These are phyloP conservation scores for Leptopilina clavipes DNA, from an alignment of 1,140 invertebrate species.

Conservation along the genomic window DNA sequence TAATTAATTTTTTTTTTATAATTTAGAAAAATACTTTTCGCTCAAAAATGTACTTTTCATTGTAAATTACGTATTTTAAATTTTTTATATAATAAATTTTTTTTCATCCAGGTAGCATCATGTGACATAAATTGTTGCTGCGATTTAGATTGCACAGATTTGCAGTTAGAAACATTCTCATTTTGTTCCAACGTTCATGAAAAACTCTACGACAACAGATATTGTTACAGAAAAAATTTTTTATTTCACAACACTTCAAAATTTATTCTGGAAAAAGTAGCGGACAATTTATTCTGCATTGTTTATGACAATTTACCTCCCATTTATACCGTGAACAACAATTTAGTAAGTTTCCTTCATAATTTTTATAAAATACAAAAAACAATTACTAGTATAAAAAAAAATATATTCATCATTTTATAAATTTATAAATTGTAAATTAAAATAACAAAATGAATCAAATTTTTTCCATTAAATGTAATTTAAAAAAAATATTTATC, in stretches of 20 bases:
- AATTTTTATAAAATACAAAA: slow-evolving; percentile 7
- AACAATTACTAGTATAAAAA: slow-evolving; percentile 31
- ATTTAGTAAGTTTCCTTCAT: slow-evolving; percentile 60
- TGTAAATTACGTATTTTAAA: no score
- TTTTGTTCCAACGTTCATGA: slow-evolving; percentile 60
- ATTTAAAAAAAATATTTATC: no score
- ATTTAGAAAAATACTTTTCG: no score
- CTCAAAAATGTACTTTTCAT: no score
- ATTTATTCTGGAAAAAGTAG: slow-evolving; percentile 68
- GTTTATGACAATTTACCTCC: slow-evolving; percentile 71
- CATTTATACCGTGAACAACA: slow-evolving; percentile 59
- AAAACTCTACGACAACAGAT: slow-evolving; percentile 68
- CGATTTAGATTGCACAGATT: slow-evolving; percentile 68
- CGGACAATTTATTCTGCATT: slow-evolving; percentile 71
- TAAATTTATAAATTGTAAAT: slow-evolving; percentile 47
- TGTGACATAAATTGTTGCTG: slow-evolving; percentile 73
- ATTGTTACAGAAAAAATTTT: slow-evolving; percentile 70
- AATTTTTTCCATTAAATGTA: no score
- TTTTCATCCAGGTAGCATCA: slow-evolving; percentile 53
- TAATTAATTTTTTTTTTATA: no score
- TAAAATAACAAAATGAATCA: slow-evolving; percentile 36
- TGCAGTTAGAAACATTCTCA: slow-evolving; percentile 66
- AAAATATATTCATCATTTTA: slow-evolving; percentile 46
- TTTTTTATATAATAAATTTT: not conserved
- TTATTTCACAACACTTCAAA: slow-evolving; percentile 68